Evolutionary conservation across 2,888 invertebrate species (phyloP), one percentile per base, ranked within the genome.

Genomic region (Drosophila atripex): DNA sequence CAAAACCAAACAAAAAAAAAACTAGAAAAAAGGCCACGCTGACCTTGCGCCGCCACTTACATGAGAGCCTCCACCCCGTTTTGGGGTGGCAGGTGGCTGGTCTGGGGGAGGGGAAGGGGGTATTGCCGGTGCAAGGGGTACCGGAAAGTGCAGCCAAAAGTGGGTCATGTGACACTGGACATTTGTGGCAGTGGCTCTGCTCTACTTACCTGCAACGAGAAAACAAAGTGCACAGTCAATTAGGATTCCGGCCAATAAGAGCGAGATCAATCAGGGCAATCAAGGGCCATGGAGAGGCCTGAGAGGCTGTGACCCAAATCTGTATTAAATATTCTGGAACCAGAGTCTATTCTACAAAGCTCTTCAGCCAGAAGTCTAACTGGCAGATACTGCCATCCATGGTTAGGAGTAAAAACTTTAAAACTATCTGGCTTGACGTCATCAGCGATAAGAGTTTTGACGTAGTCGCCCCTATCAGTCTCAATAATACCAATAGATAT

Each of bases 141-240:
- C 21, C 50, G 61, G 45, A 77, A 60, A 53, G 28, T 52, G 46
- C 64, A 14, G 52, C 69, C 69, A 57, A 61, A 80, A 75, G 76
- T 77, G 80, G 85, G 80, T 73, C 80, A 84, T 77, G 78, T 77
- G 80, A 86, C 77, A 84, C 64, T 47, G 56, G 39, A 66, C 77
- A 77, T 69, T 71, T 80, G 80, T 64, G 61, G 66, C 60, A 66
- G 76, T 64, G 75, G 73, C 75, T 75, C 68, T 75, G 83, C 61
- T 83, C 68, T 76, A 87, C 82, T 82, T 82, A 82, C 82, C 82
- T 82, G 86, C 58, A 87, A 82, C 50, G 71, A 55, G 72, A 70
- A 65, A 51, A 51, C 28, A 46, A 41, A 46, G 63, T 61, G 45
- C 45, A 46, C 41, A 53, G 70, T 55, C 43, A 61, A 61, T 70